Conservation (phyloP, 2,888 invertebrate species). For the Mythimna impura region DNA sequence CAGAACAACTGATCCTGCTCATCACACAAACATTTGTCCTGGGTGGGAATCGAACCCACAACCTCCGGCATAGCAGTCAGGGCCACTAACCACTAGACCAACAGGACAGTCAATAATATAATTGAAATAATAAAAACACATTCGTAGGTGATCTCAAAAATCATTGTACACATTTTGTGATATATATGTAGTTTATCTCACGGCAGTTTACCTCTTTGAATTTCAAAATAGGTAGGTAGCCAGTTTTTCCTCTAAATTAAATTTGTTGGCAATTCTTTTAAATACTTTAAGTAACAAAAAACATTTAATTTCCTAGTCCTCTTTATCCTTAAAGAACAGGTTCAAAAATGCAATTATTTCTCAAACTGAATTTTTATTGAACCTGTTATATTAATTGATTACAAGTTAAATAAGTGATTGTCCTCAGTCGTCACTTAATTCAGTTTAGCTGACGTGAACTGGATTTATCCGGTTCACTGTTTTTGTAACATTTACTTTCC, state of each 20-base stretch:
- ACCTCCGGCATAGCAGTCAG: too few species aligned
- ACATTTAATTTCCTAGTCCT: neutral
- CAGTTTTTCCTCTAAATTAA: neutral
- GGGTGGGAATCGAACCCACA: too few species aligned
- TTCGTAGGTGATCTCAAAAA: too few species aligned
- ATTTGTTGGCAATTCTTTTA: neutral
- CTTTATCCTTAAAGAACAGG: neutral
- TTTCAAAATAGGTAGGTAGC: neutral
- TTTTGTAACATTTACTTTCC: conserved; percentile 58
- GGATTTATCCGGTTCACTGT: conserved; percentile 36
- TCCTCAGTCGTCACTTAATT: conserved; percentile 44
- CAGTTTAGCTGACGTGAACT: conserved; percentile 35
- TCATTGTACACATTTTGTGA: too few species aligned
- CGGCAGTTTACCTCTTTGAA: neutral
- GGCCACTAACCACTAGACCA: too few species aligned
- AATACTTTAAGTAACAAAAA: neutral
- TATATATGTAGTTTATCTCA: neutral
- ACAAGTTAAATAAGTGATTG: conserved; percentile 44
- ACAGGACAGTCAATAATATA: too few species aligned
- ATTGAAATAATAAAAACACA: too few species aligned
- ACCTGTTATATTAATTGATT: conserved; percentile 46
- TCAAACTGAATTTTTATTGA: conserved; percentile 27
- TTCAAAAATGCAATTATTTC: neutral
- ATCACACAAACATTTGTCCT: too few species aligned
- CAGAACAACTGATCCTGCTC: too few species aligned